Percentiles rank a stretch among this genome's conserved stretches.
These are phyloP conservation scores for Aphelenchoides avenae DNA, from an alignment of 1,140 invertebrate genomes.

Conservation along the genomic window DNA sequence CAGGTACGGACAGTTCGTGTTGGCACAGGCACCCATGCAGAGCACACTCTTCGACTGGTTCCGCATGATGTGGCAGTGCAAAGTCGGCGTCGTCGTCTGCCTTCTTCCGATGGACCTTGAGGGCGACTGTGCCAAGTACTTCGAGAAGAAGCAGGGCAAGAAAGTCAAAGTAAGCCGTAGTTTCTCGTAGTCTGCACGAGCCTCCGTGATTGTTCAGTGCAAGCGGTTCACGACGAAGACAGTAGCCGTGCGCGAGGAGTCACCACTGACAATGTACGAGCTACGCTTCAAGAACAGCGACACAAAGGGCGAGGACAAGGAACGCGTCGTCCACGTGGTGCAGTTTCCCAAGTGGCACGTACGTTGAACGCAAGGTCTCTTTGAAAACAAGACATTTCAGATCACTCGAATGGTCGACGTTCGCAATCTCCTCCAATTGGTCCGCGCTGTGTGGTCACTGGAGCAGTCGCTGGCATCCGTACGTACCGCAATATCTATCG, in stretches of 20 bases:
- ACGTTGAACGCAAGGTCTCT: neutral
- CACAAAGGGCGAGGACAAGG: constrained; percentile 19
- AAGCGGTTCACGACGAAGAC: constrained; percentile 17
- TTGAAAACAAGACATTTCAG: neutral
- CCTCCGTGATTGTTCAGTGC: constrained; percentile 13
- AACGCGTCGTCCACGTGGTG: constrained; percentile 12
- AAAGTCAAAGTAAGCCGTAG: constrained; percentile 22
- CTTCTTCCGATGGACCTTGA: constrained; percentile 7
- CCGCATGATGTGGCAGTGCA: constrained; percentile 23
- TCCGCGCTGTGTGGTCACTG: constrained; percentile 16
- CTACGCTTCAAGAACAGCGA: constrained; percentile 13
- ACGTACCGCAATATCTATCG: no score
- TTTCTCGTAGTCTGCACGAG: neutral
- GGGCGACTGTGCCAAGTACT: constrained; percentile 18
- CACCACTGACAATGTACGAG: constrained; percentile 11
- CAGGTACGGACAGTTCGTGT: constrained; percentile 8
- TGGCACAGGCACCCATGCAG: constrained; percentile 16
- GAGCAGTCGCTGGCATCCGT: constrained; percentile 19
- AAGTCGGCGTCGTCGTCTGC: constrained; percentile 15
- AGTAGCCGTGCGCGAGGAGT: constrained; percentile 15
- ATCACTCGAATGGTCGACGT: constrained; percentile 6
- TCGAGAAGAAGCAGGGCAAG: constrained; percentile 18
- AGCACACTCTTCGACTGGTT: constrained; percentile 17
- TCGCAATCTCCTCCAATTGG: constrained; percentile 6
- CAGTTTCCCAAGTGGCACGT: constrained; percentile 15